Base-by-base conservation (phyloP, 2,113 vertebrate species). In the Martes martes region DNA sequence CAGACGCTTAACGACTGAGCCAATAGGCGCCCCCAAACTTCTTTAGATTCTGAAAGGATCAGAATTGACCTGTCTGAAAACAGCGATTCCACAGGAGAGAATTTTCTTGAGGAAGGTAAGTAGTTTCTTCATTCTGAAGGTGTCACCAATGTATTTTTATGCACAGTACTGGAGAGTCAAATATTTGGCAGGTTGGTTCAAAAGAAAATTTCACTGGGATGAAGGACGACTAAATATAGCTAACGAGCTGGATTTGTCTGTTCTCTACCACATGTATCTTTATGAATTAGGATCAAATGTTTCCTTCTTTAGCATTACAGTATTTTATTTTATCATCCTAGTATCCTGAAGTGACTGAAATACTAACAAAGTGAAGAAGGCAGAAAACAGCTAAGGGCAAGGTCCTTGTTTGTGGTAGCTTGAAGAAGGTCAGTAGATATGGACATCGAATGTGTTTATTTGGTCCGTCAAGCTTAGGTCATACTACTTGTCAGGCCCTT, bases 141-240 rank as follows among this genome's bases (percentile, higher is more conserved):
- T 84, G 1, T 95, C 1, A 0, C 76, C 57, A 86, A 47, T 57
- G 50, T 78, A 84, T 80, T 96, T 95, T 96, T 97, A 90, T 76
- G 90, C 39, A 84, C 52, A 84, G 47, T 74, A 31, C 11, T n/a
- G 21, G 67, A 90, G 18, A 96, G 36, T 47, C 57, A 93, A 96
- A 71, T 94, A 87, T 73, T 96, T 92, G 76, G 55, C 88, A 87
- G 23, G 6, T 90, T 92, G 19, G 31, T 63, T 92, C 73, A 84
- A 94, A 87, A 63, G 87, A 94, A 92, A 96, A 69, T 94, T 97
- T 76, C 39, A 33, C 36, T n/a, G 23, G 67, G 15, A 89, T 45
- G 67, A 78, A 19, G 6, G 91, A 82, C 9, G 19, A 26, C 18
- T 61, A 79, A 78, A 83, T 36, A 79, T 21, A 80, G 61, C 47